Base-by-base conservation (phyloP, 2,113 vertebrate species). In the Hydrolagus affinis region DNA sequence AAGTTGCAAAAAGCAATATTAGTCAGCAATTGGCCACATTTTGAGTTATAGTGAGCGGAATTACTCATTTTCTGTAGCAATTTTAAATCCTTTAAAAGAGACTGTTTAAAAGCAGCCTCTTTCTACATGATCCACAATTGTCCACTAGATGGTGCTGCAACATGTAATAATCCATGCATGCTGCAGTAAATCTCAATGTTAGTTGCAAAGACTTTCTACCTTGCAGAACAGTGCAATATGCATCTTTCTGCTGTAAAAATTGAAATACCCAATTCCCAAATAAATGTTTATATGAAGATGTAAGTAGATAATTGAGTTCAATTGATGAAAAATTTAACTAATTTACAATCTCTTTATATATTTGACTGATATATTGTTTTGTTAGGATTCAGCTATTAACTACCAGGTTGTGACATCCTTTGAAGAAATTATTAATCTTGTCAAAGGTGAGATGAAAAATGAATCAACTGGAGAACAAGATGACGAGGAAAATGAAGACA, bases 331-430 rank as follows among this genome's bases (percentile, higher is more conserved):
- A 44, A 17, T 28, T 11, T 78, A 60, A 4, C 25, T 10, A 25
- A 0, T 19, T 4, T 56, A 75, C 21, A 56, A 56, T 68, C 0
- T 66, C 66, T 83, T 80, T 77, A 44, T 44, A 44, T 44, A 44
- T 60, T 62, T 83, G 77, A 64, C 14, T 83, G 17, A 9, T 44
- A 14, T 69, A 23, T 73, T 17, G 60, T 11, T 70, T 76, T 87
- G 86, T 25, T 85, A 97, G 95, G 94, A 91, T 60, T 88, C 85
- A 9, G 92, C 94, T 85, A 87, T 98, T 85, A 94, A 94, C 85
- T 98, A 95, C 88, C 87, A 97, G 88, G 91, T 91, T 17, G 88
- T 97, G 86, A 91, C 91, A 87, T 92, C 94, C 87, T 86, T 91
- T 0, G 94, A 97, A 59, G 96, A 94, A 85, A 90, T 96, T 86